Evolutionary conservation across 1,140 invertebrate genomes (phyloP), one percentile per base, ranked within the genome.

Genomic region (Macrostomum lignano): DNA sequence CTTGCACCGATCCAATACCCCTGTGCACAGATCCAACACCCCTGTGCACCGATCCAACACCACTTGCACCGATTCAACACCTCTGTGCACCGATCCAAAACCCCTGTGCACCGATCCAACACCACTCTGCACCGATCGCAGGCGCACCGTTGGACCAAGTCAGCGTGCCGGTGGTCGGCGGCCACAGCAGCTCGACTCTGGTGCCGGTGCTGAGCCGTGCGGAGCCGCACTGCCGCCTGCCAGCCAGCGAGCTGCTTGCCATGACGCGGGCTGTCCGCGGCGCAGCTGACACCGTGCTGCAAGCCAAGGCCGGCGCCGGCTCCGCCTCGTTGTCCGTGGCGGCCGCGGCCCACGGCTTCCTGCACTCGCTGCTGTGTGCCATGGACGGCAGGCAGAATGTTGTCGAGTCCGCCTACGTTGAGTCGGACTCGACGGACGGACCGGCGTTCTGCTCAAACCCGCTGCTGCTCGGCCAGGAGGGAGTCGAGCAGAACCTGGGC

Each of bases 251-350:
- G 19, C 15, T 28, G 19, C 19, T 28, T 5, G 4, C 3, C 19
- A 5, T 28, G 19, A 28, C 15, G 15, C 4, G 9, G 13, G 23
- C 9, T 24, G 13, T 24, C 13, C 13, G 13, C 13, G 9, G 23
- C 13, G 13, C 13, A 9, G 23, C 13, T 24, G 13, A 24, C 13
- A 24, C 13, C 9, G 13, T 28, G 15, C 19, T 28, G 19, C 15
- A 28, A 15, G 15, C 19, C 3, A 28, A 5, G 19, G 5, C 15
- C 19, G 19, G 15, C 10, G 37, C 65, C 61, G 88, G 88, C 25
- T 93, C 84, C 6, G 88, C 88, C 10, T 96, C 88, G 1, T 63
- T 98, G n/a, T 94, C 84, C 0, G 96, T 96, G 88, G 88, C 84
- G 1, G 86, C 72, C 58, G 84, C 88, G 34, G 88, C 79, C 25